Conservation (phyloP, 2,797 vertebrate species). For the Leucoraja ocellata region DNA sequence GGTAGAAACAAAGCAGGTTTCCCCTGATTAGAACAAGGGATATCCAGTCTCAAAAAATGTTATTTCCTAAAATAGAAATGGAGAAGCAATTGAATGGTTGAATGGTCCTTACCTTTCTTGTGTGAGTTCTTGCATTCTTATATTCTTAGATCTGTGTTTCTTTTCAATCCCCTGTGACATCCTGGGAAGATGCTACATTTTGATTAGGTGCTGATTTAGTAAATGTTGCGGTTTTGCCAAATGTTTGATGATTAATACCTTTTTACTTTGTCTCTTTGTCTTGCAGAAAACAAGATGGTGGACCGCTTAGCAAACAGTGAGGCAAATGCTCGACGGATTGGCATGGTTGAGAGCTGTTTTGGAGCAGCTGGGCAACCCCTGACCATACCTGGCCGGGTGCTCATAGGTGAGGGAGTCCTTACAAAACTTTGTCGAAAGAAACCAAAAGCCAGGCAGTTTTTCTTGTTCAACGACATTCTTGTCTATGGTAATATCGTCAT, state of each 20-base stretch:
- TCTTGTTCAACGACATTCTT: conserved; percentile 97
- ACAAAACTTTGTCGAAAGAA: conserved; percentile 96
- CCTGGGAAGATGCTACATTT: neutral
- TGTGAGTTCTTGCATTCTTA: neutral
- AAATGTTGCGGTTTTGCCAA: neutral
- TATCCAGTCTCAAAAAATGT: too few relatives aligned
- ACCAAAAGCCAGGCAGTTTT: conserved; percentile 94
- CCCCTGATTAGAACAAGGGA: too few relatives aligned
- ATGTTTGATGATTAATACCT: neutral
- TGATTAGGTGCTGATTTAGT: neutral
- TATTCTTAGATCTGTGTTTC: too few relatives aligned
- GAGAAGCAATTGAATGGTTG: too few relatives aligned
- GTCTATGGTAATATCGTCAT: conserved; percentile 98
- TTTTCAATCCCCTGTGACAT: too few relatives aligned
- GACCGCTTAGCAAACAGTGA: conserved; percentile 98
- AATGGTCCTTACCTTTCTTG: neutral
- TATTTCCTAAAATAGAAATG: too few relatives aligned
- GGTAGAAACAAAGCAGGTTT: too few relatives aligned
- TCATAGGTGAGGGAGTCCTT: conserved; percentile 93
- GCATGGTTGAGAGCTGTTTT: conserved; percentile 90
- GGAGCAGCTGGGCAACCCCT: conserved; percentile 91
- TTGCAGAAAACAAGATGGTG: conserved; percentile 78
- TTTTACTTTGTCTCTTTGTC: conserved; percentile 20
- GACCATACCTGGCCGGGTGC: conserved; percentile 87
- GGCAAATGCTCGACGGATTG: conserved; percentile 91